A percentile compares a stretch with the other conserved stretches of the same genome.
Evolutionary conservation across 2,888 invertebrate species (phyloP).

Genomic region (Pyrrhia umbra): DNA sequence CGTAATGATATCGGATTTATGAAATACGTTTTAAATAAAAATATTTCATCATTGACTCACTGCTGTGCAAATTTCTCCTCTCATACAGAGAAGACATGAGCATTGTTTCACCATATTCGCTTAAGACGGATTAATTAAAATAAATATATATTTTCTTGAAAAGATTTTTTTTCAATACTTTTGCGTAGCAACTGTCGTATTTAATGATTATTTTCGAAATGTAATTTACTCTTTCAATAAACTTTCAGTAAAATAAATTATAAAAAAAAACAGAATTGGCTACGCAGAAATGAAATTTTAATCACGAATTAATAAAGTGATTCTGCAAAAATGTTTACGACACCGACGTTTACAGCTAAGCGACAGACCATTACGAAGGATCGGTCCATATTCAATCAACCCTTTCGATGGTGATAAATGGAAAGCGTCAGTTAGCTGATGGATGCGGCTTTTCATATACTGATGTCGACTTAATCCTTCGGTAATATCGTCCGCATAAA

Average conservation of each 20-base stretch:
- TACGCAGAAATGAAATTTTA: slow-evolving; percentile 23
- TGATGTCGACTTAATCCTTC: slow-evolving; percentile 58
- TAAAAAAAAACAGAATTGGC: too few relatives aligned
- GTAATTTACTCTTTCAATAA: too few relatives aligned
- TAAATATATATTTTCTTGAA: too few relatives aligned
- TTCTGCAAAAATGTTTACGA: slow-evolving; percentile 61
- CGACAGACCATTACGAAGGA: slow-evolving; percentile 73
- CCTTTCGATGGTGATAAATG: slow-evolving; percentile 85
- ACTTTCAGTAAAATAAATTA: too few relatives aligned
- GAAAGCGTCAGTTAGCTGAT: slow-evolving; percentile 77
- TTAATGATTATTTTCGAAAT: too few relatives aligned
- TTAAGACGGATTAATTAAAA: too few relatives aligned
- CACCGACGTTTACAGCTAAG: slow-evolving; percentile 64
- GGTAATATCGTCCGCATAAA: slow-evolving; percentile 46
- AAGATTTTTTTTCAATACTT: too few relatives aligned
- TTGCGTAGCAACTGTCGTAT: too few relatives aligned
- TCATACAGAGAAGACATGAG: too few relatives aligned
- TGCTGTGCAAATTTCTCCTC: too few relatives aligned
- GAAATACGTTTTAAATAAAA: slow-evolving; percentile 18
- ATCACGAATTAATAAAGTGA: slow-evolving; percentile 51
- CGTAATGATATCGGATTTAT: slow-evolving; percentile 38
- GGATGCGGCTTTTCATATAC: slow-evolving; percentile 71
- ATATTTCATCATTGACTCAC: too few relatives aligned
- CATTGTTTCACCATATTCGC: too few relatives aligned
- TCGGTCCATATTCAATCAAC: slow-evolving; percentile 82